Base-by-base conservation (phyloP, 2,113 vertebrate genomes). In the Planiliza haematocheilus region DNA sequence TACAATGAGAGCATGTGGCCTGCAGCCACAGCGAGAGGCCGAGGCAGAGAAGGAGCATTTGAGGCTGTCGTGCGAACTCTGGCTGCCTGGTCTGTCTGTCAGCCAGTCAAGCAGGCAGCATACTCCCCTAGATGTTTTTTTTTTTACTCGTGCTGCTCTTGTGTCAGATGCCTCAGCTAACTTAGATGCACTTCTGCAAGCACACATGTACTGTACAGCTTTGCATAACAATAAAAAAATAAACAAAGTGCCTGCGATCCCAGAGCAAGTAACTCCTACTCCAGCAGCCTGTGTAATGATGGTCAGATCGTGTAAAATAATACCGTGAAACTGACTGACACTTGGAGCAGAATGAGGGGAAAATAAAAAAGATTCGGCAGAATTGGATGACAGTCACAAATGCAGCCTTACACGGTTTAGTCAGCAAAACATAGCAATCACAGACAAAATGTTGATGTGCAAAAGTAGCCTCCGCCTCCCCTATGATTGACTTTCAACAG, bases 401-500 rank as follows among this genome's bases (percentile, higher is more conserved):
- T 37, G 39, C 51, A 45, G 39, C 21, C 36, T 5, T 6, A 18
- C 17, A 20, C 45, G 10, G 63, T 17, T 52, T 41, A 42, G 43
- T 52, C 21, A 61, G 45, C 49, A 57, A 64, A 79, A 73, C 64
- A 58, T 10, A 58, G 48, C 71, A 68, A 73, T 70, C 69, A 24
- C 8, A 71, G 60, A 78, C 42, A 21, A 51, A 84, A 79, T 46
- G 72, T 39, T 70, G 75, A 82, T 79, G 53, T 52, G 53, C 30
- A 56, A 2, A 64, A 70, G 59, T 52, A 73, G 65, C 57, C 24
- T 55, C 51, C 63, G 51, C 57, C 37, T 2, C 58, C 79, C 60
- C 46, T 56, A 48, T 68, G 68, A 76, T 72, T 83, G 73, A 83
- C 85, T 90, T 88, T 89, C 73, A 82, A 75, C 75, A 76, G 73